These are phyloP conservation scores for Papilio helenus DNA, from an alignment of 1,140 invertebrate species.

Conservation along the genomic window DNA sequence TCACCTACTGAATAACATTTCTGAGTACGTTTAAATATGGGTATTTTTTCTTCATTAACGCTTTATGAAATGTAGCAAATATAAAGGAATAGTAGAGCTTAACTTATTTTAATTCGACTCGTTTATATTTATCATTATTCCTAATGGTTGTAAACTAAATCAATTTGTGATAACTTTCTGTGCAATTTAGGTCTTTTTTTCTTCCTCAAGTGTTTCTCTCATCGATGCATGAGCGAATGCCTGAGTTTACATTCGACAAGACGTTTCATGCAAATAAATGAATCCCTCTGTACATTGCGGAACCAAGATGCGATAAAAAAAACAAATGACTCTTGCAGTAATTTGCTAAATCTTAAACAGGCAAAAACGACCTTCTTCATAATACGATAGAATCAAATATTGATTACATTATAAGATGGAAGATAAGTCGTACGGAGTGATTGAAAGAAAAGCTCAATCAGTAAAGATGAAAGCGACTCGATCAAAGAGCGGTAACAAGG, in stretches of 20 bases:
- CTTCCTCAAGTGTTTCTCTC: no score
- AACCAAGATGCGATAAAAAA: neutral
- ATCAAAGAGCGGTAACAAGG: constrained; percentile 35
- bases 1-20: neutral
- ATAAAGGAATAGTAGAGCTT: neutral
- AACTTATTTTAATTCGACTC: no score
- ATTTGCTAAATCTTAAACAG: neutral
- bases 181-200: no score
- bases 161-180: no score
- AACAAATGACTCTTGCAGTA: neutral
- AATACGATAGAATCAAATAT: neutral
- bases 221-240: neutral
- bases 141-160: no score
- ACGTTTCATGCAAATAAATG: neutral
- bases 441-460: constrained; percentile 28
- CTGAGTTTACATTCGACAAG: neutral
- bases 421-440: neutral
- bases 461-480: constrained; percentile 28
- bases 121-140: no score
- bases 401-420: neutral
- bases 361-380: neutral
- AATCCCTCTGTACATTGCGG: neutral
- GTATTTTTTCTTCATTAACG: neutral
- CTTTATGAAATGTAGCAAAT: neutral
- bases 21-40: neutral